These are phyloP conservation scores for Spodoptera picta DNA, from an alignment of 2,888 invertebrate species.

Conservation along the genomic window DNA sequence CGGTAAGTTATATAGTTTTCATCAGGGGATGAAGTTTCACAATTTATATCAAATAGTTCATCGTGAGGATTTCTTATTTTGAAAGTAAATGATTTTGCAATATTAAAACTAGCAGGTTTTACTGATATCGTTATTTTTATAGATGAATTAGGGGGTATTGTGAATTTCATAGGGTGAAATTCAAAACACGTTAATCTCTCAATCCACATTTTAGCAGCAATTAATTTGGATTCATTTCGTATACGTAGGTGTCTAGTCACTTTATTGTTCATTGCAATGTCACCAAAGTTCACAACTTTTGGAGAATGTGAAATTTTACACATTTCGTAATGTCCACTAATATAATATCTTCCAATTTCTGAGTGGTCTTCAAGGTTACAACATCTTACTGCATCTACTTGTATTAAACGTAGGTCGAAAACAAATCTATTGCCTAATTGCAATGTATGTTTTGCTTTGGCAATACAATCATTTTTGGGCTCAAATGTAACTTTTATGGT, in stretches of 20 bases:
- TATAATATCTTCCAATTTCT: slow-evolving; percentile 85
- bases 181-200: slow-evolving; percentile 75
- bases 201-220: slow-evolving; percentile 78
- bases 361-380: slow-evolving; percentile 78
- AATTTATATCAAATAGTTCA: slow-evolving; percentile 42
- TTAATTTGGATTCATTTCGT: slow-evolving; percentile 78
- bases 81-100: slow-evolving; percentile 67
- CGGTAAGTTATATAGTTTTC: slow-evolving; percentile 70
- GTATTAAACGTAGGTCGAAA: slow-evolving; percentile 78
- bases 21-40: slow-evolving; percentile 34
- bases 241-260: slow-evolving; percentile 76
- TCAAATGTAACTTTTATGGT: slow-evolving; percentile 74
- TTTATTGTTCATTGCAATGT: slow-evolving; percentile 75
- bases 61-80: slow-evolving; percentile 74
- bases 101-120: slow-evolving; percentile 72
- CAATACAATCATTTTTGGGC: slow-evolving; percentile 79
- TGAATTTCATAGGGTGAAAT: slow-evolving; percentile 75
- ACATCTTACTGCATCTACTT: slow-evolving; percentile 75
- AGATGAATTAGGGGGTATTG: slow-evolving; percentile 75
- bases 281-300: slow-evolving; percentile 78
- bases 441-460: slow-evolving; percentile 70
- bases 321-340: slow-evolving; percentile 88
- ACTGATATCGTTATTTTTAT: slow-evolving; percentile 67
- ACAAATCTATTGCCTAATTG: slow-evolving; percentile 76
- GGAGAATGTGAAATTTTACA: slow-evolving; percentile 84